These are phyloP conservation scores for Poecilia wingei DNA, from an alignment of 2,797 vertebrate genomes.

Conservation along the genomic window DNA sequence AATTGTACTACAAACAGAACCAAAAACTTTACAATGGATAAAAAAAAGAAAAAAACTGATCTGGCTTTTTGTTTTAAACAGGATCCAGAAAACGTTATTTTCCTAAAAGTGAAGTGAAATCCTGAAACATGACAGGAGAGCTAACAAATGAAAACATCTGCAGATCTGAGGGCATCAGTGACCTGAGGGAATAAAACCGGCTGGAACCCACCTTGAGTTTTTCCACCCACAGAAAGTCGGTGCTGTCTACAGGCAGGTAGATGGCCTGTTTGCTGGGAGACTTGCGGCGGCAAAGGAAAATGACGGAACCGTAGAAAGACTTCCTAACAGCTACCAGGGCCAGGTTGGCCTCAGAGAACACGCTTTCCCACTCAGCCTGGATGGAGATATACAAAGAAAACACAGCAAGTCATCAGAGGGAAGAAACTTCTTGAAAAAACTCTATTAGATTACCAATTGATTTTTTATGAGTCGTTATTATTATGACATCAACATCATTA, in stretches of 20 bases:
- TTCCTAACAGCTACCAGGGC: slow-evolving; percentile 84
- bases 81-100: neutral
- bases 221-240: slow-evolving; percentile 90
- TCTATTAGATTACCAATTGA: neutral
- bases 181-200: neutral
- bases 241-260: slow-evolving; percentile 84
- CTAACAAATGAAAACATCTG: neutral
- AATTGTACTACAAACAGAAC: neutral
- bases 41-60: neutral
- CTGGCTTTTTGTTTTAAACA: neutral
- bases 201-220: slow-evolving; percentile 86
- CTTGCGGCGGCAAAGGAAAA: slow-evolving; percentile 87
- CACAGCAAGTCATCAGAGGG: neutral
- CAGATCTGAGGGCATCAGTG: neutral
- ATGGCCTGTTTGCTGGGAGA: slow-evolving; percentile 65
- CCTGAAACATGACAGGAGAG: neutral
- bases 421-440: neutral
- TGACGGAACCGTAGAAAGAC: slow-evolving; percentile 89
- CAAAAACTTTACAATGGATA: neutral
- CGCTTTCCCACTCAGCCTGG: slow-evolving; percentile 88
- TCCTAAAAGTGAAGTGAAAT: neutral
- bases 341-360: slow-evolving; percentile 81
- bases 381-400: neutral
- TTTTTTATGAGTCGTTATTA: too few relatives aligned
- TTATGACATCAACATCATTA: too few relatives aligned